These are phyloP conservation scores for Lepetodrilus schrolli DNA, from an alignment of 2,888 invertebrate species.

Conservation along the genomic window DNA sequence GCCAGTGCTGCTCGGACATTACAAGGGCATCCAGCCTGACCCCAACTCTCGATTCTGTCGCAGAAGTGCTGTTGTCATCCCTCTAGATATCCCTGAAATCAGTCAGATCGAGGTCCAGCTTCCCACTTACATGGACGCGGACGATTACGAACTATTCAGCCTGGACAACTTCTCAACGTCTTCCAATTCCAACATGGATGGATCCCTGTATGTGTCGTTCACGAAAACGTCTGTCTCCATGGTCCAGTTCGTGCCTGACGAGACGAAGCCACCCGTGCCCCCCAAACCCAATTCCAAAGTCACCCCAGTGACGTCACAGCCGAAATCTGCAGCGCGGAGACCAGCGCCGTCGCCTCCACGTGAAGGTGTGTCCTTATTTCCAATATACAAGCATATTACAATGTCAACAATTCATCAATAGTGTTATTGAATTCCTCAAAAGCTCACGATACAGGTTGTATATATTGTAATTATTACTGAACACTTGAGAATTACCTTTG, in stretches of 20 bases:
- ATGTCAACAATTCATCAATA: too few species aligned
- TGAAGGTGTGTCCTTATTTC: too few species aligned
- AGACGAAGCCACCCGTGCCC: neutral
- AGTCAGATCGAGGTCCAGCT: constrained; percentile 2
- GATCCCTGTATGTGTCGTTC: constrained; percentile 25
- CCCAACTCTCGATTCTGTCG: neutral
- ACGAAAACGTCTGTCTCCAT: neutral
- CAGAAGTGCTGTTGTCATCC: constrained; percentile 23
- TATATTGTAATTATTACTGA: too few species aligned
- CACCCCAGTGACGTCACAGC: too few species aligned
- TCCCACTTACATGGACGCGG: constrained; percentile 12
- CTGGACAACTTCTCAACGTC: constrained; percentile 8
- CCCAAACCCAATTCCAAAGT: neutral
- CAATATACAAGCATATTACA: too few species aligned
- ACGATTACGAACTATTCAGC: constrained; percentile 28
- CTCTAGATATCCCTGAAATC: constrained; percentile 20
- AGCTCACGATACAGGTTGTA: too few species aligned
- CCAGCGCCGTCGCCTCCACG: too few species aligned
- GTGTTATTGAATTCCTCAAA: too few species aligned
- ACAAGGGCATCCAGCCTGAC: neutral
- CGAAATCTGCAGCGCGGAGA: too few species aligned
- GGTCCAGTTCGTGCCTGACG: neutral
- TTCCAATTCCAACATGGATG: neutral
- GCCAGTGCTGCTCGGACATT: constrained; percentile 26
- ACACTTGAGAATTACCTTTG: too few species aligned